phyloP scores from a whole-genome alignment of 1,140 invertebrate species.

The Ditylenchus dipsaci region DNA sequence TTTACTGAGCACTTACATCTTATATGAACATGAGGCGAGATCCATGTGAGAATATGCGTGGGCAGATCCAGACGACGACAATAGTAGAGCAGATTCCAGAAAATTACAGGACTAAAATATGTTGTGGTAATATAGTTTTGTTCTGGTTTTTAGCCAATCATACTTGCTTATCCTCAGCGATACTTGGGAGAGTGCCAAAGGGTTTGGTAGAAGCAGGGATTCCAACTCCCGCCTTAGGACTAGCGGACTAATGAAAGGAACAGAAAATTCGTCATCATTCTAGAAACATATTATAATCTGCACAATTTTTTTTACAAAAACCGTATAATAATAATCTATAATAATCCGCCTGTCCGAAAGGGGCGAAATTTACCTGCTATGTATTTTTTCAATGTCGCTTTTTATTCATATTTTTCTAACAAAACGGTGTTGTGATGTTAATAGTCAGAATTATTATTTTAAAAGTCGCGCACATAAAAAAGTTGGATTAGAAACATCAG shows the following conservation, averaged over 20 bases:
- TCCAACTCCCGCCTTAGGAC: conserved; percentile 55
- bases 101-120: conserved; percentile 42
- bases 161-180: conserved; percentile 37
- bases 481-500: too few relatives aligned
- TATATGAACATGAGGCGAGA: conserved; percentile 45
- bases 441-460: too few relatives aligned
- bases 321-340: too few relatives aligned
- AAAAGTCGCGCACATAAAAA: too few relatives aligned
- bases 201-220: conserved; percentile 39
- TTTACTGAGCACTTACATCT: too few relatives aligned
- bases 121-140: neutral
- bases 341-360: too few relatives aligned
- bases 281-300: conserved; percentile 4
- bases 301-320: neutral
- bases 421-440: too few relatives aligned
- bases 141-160: neutral
- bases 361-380: neutral
- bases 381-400: neutral
- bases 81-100: conserved; percentile 57
- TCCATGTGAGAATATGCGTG: conserved; percentile 50
- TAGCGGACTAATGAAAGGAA: conserved; percentile 53
- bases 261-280: conserved; percentile 37
- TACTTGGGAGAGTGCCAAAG: conserved; percentile 24
- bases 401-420: neutral
- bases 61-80: conserved; percentile 52